Conservation (phyloP, 2,888 invertebrate species). For the Synanthedon formicaeformis region DNA sequence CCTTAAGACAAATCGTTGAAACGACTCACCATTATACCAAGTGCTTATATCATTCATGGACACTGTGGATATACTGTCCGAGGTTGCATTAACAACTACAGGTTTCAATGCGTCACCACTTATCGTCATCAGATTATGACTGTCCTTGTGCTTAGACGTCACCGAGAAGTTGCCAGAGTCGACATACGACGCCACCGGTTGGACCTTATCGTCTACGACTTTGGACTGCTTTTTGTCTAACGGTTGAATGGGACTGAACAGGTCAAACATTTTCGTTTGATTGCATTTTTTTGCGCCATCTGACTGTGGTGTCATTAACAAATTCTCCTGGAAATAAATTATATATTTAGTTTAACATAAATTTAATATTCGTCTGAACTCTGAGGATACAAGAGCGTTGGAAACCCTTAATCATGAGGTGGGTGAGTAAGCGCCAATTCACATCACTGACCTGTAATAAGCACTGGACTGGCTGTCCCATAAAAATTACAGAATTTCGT, state of each 20-base stretch:
- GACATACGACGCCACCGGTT: constrained; percentile 47
- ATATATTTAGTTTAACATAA: background rate
- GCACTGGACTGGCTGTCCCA: too few relatives aligned
- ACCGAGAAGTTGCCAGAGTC: constrained; percentile 59
- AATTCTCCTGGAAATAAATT: constrained; percentile 36
- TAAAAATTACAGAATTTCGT: too few relatives aligned
- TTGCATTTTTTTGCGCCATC: constrained; percentile 10
- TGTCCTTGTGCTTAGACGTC: constrained; percentile 40
- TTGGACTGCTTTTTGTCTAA: constrained; percentile 51
- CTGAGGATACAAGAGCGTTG: too few relatives aligned
- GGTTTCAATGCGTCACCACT: constrained; percentile 51
- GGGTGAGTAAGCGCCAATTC: too few relatives aligned
- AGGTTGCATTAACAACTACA: constrained; percentile 39
- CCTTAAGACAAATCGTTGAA: too few relatives aligned
- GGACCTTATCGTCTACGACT: constrained; percentile 38
- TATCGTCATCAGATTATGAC: constrained; percentile 36
- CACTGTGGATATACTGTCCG: constrained; percentile 60
- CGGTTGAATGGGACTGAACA: constrained; percentile 67
- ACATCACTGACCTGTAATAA: too few relatives aligned
- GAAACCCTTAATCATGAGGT: constrained; percentile 3
- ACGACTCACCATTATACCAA: constrained; percentile 72
- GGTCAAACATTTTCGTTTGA: constrained; percentile 52
- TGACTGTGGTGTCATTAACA: constrained; percentile 18
- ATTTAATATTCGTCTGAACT: background rate
- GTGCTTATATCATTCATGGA: constrained; percentile 74